Base-by-base conservation (phyloP, 2,113 vertebrate species). In the Crotalus viridis region DNA sequence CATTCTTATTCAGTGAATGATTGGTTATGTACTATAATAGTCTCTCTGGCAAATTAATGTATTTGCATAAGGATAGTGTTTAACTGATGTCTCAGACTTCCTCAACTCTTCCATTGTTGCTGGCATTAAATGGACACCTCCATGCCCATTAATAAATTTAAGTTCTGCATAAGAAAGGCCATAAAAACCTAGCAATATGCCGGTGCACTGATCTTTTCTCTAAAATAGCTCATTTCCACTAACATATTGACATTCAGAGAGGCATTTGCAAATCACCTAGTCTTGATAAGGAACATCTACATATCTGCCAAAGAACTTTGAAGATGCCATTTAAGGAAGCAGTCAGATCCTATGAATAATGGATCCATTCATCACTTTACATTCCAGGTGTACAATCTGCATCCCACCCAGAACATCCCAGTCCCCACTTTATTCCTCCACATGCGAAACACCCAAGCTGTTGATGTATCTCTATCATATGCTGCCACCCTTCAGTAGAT, bases 11-110 rank as follows among this genome's bases (percentile, higher is more conserved):
- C 1, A 0, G 87, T 94, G 95, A 96, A 93, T 94, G 92, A 97
- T 95, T 96, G 87, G 87, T 94, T 94, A 88, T 94, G 90, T 89
- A 93, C 7, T 93, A 48, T 91, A 96, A 96, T 48, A 95, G 93
- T 96, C 96, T 96, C n/a, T 51, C 85, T 1, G 0, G 93, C 3
- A 96, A 96, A 95, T 96, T 90, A 96, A 95, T 93, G 88, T 92
- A 9, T 96, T 96, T 94, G 92, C 93, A 89, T 94, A 94, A 92
- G n/a, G 89, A 93, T 93, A 86, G 54, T 39, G 94, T 51, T 96
- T 92, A 95, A 33, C 88, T 26, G 90, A 92, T 91, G n/a, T 15
- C 87, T 96, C 95, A 91, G 48, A 87, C 87, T 88, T 91, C 95
- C 74, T 88, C 92, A 96, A 95, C 92, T 95, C 93, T 54, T 93